Percentiles rank a stretch among this genome's conserved stretches.
phyloP scores from a whole-genome alignment of 2,888 invertebrate species.

The Heliconius ismenius region DNA sequence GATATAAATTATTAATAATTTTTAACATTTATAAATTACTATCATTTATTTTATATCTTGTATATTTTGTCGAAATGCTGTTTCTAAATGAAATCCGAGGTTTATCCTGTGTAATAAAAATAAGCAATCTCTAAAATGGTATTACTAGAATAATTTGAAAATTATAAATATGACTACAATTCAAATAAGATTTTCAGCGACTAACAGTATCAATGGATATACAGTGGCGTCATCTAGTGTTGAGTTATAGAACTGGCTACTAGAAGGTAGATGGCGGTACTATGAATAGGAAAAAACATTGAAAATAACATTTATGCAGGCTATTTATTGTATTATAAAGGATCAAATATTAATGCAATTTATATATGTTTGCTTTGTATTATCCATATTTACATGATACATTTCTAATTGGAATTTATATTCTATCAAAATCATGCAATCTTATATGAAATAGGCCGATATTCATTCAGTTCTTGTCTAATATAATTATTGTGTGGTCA shows the following conservation, averaged over 20 bases:
- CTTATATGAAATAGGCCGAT: neutral
- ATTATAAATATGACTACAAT: neutral
- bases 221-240: conserved; percentile 38
- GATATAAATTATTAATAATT: too few relatives aligned
- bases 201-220: neutral
- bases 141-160: neutral
- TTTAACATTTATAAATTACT: neutral
- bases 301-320: too few relatives aligned
- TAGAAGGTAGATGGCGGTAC: conserved; percentile 44
- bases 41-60: too few relatives aligned
- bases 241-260: conserved; percentile 36
- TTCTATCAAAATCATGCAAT: neutral
- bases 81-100: neutral
- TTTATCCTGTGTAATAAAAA: neutral
- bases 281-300: neutral
- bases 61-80: neutral
- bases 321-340: neutral
- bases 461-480: neutral
- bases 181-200: neutral
- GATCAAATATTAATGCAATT: neutral
- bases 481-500: too few relatives aligned
- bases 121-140: neutral
- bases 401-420: neutral
- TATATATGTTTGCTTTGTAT: neutral
- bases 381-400: neutral